Evolutionary conservation across 2,797 vertebrate genomes (phyloP), one percentile per base, ranked within the genome.

Genomic region (Sphenodon punctatus): DNA sequence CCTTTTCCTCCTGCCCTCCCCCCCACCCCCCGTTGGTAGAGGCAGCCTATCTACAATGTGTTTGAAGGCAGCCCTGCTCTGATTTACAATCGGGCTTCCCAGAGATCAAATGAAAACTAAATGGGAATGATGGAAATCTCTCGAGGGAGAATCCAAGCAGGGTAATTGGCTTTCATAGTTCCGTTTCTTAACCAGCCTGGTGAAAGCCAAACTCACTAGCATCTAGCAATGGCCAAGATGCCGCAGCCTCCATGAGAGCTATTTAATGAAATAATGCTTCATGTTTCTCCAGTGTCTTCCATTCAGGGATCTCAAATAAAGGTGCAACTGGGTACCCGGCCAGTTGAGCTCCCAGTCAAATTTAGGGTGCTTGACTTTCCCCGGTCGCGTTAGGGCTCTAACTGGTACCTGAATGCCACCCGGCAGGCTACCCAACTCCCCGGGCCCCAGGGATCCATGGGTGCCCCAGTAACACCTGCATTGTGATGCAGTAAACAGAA

Each of bases 41-140:
- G 70, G 56, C 63, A 63, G 80, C 53, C 51, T 71, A 64, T 48
- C 75, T 88, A 43, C 74, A 80, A 46, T 12, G 48, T 13, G 53
- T 81, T 84, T 77, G 80, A 70, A 88, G 80, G 75, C 72, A 79
- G 79, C 38, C 53, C 32, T 51, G 10, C 42, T 75, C 79, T 76
- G 75, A 61, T 88, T 89, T 81, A 72, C 36, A 51, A 66, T 55
- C 73, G 19, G 59, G 16, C 73, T 88, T 85, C 82, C 88, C 60
- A 23, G 66, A 80, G 82, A 89, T 87, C 78, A 86, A 83, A 88
- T 68, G 23, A 75, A 80, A 90, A 71, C 86, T 75, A 59, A 86
- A 58, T 61, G 55, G 71, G 58, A 89, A 69, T 0, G 23, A 22
- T 78, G 78, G 79, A 32, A 87, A 82, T 76, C 53, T n/a, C 78